A percentile compares a stretch with the other conserved stretches of the same genome.
phyloP scores from a whole-genome alignment of 37 sponge, comb jelly and placozoan species.

The Tethya wilhelma region DNA sequence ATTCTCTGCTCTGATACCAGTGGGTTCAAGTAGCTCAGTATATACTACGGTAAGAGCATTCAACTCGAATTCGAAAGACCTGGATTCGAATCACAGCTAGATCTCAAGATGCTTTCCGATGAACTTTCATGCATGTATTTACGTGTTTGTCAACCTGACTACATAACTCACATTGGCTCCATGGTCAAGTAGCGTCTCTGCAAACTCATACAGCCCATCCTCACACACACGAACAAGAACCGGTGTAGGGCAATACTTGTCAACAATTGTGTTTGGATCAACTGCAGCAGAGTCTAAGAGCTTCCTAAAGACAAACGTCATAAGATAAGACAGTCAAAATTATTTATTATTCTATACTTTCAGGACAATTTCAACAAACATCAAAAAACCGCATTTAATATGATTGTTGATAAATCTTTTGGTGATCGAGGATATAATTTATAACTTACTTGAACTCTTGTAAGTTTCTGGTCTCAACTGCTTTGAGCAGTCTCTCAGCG shows the following conservation, averaged over 20 bases:
- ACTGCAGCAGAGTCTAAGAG: conserved; percentile 28
- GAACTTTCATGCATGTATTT: too few relatives aligned
- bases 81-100: too few relatives aligned
- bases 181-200: conserved; percentile 40
- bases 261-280: conserved; percentile 25
- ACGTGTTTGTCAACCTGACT: too few relatives aligned
- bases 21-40: neutral
- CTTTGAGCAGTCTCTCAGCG: conserved; percentile 56
- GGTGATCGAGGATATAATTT: too few relatives aligned
- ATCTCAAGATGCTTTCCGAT: too few relatives aligned
- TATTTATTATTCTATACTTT: neutral
- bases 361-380: neutral
- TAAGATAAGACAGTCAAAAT: neutral
- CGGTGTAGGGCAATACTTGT: conserved; percentile 31
- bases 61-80: too few relatives aligned
- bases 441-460: conserved; percentile 51
- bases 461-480: conserved; percentile 50
- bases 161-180: conserved; percentile 66
- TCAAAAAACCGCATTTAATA: too few relatives aligned
- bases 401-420: too few relatives aligned
- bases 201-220: conserved; percentile 52
- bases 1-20: too few relatives aligned
- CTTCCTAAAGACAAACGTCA: conserved; percentile 7
- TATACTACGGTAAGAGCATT: neutral
- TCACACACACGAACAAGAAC: conserved; percentile 43